Percentiles rank a stretch among this genome's conserved stretches.
phyloP scores from a whole-genome alignment of 2,113 vertebrate species.

The Brienomyrus longianalis region DNA sequence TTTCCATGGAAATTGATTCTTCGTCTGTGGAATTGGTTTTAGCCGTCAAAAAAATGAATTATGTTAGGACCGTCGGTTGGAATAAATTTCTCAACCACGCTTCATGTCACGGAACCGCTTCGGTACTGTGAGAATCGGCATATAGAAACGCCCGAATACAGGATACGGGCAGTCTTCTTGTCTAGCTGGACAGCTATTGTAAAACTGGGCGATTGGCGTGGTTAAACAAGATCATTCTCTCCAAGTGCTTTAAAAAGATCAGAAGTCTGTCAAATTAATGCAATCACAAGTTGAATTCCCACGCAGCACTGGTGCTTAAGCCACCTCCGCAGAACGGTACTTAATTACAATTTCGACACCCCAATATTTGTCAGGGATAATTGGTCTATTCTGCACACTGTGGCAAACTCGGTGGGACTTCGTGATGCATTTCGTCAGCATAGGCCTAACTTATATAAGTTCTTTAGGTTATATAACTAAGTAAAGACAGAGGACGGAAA shows the following conservation, averaged over 20 bases:
- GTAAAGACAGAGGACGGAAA: neutral
- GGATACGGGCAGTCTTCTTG: neutral
- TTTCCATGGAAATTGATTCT: conserved; percentile 33
- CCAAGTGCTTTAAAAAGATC: conserved; percentile 38
- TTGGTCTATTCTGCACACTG: conserved; percentile 28
- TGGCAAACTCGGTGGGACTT: neutral
- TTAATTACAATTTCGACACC: conserved; percentile 48
- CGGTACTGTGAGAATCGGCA: conserved; percentile 21
- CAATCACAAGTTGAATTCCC: conserved; percentile 27
- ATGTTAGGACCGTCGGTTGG: conserved; percentile 25
- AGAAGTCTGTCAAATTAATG: conserved; percentile 29
- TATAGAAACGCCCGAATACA: conserved; percentile 19
- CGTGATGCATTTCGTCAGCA: neutral
- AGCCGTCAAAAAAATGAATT: neutral
- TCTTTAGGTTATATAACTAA: neutral
- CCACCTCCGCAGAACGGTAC: conserved; percentile 26
- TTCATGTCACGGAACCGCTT: conserved; percentile 12
- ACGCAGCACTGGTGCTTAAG: conserved; percentile 26
- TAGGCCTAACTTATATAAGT: neutral
- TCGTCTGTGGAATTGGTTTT: conserved; percentile 14
- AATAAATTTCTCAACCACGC: conserved; percentile 47
- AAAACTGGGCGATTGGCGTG: neutral
- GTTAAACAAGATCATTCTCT: neutral
- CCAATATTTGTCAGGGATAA: conserved; percentile 42
- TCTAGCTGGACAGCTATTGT: neutral